Percentiles rank a stretch among this genome's conserved stretches.
These are phyloP conservation scores for Abrostola tripartita DNA, from an alignment of 2,888 invertebrate genomes.

Conservation along the genomic window DNA sequence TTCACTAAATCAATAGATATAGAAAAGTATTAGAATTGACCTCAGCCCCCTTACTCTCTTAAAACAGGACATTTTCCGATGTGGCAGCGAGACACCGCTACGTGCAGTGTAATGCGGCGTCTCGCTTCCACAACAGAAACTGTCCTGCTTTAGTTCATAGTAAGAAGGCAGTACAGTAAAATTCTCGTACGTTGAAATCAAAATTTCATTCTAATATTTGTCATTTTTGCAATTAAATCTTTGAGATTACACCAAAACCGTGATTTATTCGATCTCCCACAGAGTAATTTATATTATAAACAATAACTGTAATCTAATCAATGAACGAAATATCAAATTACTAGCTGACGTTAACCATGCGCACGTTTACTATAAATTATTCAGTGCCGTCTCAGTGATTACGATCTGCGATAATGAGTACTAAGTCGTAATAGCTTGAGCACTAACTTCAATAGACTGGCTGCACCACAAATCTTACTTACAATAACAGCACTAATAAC, in stretches of 20 bases:
- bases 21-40: slow-evolving; percentile 14
- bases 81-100: no score
- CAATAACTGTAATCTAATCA: neutral
- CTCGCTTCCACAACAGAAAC: no score
- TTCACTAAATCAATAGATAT: neutral
- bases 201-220: no score
- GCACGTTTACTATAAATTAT: neutral
- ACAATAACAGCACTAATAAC: no score
- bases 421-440: slow-evolving; percentile 21
- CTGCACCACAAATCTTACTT: slow-evolving; percentile 41
- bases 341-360: neutral
- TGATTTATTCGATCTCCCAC: no score
- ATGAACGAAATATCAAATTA: neutral
- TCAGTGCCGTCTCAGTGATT: slow-evolving; percentile 4
- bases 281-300: neutral
- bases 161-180: no score
- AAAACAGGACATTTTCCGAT: no score
- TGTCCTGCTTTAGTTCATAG: no score
- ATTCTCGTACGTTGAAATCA: no score
- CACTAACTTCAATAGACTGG: slow-evolving; percentile 5
- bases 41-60: no score
- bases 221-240: neutral
- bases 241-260: neutral
- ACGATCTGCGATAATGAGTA: neutral
- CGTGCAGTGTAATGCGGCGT: no score